Percentiles rank a stretch among this genome's conserved stretches.
phyloP scores from a whole-genome alignment of 2,797 vertebrate species.

The Spinus olivaceus region DNA sequence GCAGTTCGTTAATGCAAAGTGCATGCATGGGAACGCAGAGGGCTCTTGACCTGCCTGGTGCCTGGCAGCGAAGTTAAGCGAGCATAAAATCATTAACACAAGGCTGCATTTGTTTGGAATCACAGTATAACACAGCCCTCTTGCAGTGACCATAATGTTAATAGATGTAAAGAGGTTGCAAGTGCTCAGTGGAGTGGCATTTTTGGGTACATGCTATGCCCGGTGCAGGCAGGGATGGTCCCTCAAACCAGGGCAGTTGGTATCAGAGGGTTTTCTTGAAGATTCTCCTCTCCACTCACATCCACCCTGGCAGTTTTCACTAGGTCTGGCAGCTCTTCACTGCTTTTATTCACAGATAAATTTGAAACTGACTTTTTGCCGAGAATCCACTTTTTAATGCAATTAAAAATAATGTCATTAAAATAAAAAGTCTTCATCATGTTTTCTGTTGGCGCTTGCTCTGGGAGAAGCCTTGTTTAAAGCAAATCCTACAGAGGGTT shows the following conservation, averaged over 20 bases:
- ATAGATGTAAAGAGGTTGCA: not conserved
- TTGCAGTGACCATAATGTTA: not conserved
- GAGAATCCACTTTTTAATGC: not conserved
- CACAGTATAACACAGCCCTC: not conserved
- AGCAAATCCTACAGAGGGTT: not conserved
- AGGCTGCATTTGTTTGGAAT: not conserved
- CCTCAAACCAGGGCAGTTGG: accelerated
- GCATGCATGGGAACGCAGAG: not conserved
- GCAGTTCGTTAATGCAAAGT: not conserved
- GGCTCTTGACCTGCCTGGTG: not conserved
- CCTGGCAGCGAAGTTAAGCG: not conserved
- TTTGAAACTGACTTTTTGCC: not conserved
- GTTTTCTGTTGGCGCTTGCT: not conserved
- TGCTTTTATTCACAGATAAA: not conserved
- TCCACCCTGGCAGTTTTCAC: not conserved
- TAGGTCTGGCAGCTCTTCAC: not conserved
- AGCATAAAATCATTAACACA: constrained; percentile 7
- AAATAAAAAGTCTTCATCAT: not conserved
- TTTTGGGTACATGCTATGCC: not conserved
- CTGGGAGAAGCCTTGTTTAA: not conserved
- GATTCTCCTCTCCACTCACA: not conserved
- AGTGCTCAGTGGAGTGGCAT: not conserved
- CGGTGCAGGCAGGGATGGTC: accelerated
- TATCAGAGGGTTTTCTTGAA: not conserved
- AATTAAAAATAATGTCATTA: not conserved